Evolutionary conservation across 1,140 invertebrate species (phyloP).

Genomic region (Zaprionus lachaisei): DNA sequence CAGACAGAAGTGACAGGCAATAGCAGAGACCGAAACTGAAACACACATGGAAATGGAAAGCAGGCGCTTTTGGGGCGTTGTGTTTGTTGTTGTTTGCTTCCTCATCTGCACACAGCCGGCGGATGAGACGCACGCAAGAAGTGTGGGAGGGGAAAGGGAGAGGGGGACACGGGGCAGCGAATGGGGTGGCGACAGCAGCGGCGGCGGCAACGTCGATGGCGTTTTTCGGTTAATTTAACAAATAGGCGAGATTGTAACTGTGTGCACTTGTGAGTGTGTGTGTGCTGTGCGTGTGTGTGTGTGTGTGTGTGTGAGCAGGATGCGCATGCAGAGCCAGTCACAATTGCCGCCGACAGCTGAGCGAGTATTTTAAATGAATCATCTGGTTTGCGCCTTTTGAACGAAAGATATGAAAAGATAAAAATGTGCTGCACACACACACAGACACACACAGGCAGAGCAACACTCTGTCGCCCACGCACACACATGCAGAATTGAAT

Average conservation of each 20-base stretch:
- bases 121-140: not conserved
- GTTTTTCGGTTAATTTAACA: conserved; percentile 67
- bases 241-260: conserved; percentile 42
- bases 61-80: conserved; percentile 39
- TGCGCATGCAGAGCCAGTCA: conserved; percentile 37
- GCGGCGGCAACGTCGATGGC: conserved; percentile 9
- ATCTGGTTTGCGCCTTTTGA: conserved; percentile 58
- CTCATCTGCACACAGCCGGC: conserved; percentile 27
- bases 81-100: conserved; percentile 31
- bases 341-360: conserved; percentile 29
- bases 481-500: conserved; percentile 38
- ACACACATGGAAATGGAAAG: conserved; percentile 52
- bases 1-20: conserved; percentile 44
- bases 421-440: conserved; percentile 43
- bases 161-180: not conserved
- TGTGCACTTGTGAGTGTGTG: not conserved
- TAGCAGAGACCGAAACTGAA: conserved; percentile 59
- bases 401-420: conserved; percentile 55
- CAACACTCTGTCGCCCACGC: conserved; percentile 25
- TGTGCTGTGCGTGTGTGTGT: conserved; percentile 13
- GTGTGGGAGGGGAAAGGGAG: not conserved
- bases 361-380: conserved; percentile 50
- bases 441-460: conserved; percentile 35
- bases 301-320: conserved; percentile 45
- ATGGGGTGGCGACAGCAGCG: not conserved